phyloP scores from a whole-genome alignment of 2,113 vertebrate species.

The Pleuronectes platessa region DNA sequence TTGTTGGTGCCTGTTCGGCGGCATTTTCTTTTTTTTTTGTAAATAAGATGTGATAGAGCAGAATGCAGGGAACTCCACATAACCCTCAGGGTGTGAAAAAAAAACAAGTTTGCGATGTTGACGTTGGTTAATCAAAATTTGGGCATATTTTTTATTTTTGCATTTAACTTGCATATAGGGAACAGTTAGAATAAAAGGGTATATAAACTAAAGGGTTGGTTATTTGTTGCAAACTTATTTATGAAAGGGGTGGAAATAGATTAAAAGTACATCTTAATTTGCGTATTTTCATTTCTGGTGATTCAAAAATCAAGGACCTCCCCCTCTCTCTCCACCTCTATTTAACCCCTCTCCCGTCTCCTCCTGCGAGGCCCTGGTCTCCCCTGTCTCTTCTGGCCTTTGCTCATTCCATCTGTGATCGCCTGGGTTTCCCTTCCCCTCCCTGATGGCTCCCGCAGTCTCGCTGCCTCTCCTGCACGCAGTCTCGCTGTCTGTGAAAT shows the following conservation, averaged over 20 bases:
- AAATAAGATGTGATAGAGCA: conserved; percentile 1
- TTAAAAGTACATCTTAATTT: background rate
- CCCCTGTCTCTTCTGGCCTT: conserved; percentile 56
- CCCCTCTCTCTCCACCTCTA: conserved; percentile 18
- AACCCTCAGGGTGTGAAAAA: no score
- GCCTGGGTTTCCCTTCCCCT: conserved; percentile 47
- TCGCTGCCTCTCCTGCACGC: conserved; percentile 53
- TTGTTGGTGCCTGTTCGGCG: no score
- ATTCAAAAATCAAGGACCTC: background rate
- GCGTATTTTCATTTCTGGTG: background rate
- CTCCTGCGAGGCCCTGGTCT: conserved; percentile 35
- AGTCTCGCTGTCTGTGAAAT: conserved; percentile 60
- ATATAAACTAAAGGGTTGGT: background rate
- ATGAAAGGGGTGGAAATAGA: background rate
- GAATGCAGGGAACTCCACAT: background rate
- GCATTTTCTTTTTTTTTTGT: background rate
- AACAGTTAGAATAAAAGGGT: no score
- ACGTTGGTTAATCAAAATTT: conserved; percentile 6
- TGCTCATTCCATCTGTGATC: conserved; percentile 62
- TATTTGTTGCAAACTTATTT: background rate
- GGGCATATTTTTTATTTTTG: background rate
- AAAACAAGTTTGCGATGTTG: background rate
- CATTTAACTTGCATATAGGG: background rate
- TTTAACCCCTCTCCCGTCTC: conserved; percentile 29
- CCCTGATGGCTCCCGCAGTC: conserved; percentile 64